Evolutionary conservation across 1,140 invertebrate genomes (phyloP).

Genomic region (Drosophila athabasca): DNA sequence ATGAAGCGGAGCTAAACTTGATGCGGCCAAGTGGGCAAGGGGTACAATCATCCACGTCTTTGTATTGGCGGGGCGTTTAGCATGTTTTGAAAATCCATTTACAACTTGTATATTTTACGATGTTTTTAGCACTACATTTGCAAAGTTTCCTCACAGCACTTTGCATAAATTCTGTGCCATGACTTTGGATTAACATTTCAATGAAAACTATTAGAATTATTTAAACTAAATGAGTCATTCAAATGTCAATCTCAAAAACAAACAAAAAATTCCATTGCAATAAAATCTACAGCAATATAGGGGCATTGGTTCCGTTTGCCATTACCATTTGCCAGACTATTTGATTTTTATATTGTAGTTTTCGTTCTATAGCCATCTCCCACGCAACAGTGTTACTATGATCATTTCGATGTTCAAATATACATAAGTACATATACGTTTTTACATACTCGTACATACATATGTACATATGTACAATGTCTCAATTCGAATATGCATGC

Average conservation of each 20-base stretch:
- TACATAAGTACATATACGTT: background rate
- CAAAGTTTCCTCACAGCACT: background rate
- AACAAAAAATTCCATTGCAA: conserved; percentile 16
- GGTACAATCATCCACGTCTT: background rate
- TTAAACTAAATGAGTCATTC: conserved; percentile 9
- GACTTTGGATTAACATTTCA: conserved; percentile 6
- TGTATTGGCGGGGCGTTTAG: conserved; percentile 14
- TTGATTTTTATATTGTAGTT: conserved; percentile 17
- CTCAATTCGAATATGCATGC: too few species aligned
- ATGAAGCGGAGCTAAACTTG: conserved; percentile 20
- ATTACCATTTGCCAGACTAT: background rate
- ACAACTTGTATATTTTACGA: conserved; percentile 22
- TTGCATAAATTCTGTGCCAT: conserved; percentile 25
- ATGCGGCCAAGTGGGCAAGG: background rate
- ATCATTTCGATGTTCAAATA: conserved; percentile 23
- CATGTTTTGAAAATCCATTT: conserved; percentile 28
- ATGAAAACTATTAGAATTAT: conserved; percentile 22
- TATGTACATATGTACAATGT: background rate
- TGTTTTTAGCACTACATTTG: conserved; percentile 17
- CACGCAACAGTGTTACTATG: conserved; percentile 1
- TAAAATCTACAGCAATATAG: conserved; percentile 6
- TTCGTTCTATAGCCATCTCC: conserved; percentile 5
- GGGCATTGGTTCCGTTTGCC: conserved; percentile 17
- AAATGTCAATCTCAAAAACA: background rate
- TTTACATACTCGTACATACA: conserved; percentile 5